Conservation (phyloP, 2,113 vertebrate genomes). For the Oxyura jamaicensis region DNA sequence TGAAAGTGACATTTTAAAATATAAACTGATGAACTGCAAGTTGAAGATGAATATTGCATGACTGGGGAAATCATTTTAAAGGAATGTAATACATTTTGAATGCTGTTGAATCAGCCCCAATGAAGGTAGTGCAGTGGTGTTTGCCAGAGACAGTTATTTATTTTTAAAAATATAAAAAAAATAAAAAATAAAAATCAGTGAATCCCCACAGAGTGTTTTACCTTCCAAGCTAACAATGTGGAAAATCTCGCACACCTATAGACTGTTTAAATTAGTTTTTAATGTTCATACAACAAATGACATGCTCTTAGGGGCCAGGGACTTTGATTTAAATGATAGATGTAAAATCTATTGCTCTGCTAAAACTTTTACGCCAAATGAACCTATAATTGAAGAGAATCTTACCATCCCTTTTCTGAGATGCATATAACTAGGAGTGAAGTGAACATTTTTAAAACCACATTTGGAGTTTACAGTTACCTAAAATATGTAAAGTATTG, state of each 20-base stretch:
- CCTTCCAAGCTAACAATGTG: neutral
- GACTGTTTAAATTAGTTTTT: neutral
- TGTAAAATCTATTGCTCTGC: neutral
- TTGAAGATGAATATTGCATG: neutral
- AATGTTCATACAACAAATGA: neutral
- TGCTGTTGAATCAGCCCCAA: neutral
- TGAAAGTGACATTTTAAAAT: conserved; percentile 8
- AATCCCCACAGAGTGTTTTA: neutral
- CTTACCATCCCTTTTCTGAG: neutral
- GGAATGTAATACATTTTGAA: neutral
- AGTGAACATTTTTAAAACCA: neutral
- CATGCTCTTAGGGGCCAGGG: neutral
- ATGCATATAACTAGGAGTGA: neutral
- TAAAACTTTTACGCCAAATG: neutral
- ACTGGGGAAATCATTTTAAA: neutral
- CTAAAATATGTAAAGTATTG: neutral
- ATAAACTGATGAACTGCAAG: neutral
- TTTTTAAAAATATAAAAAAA: neutral
- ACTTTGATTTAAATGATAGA: neutral
- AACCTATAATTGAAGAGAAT: neutral
- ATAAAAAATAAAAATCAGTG: neutral
- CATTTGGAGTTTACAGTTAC: neutral
- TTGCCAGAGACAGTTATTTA: neutral
- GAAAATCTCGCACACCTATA: neutral
- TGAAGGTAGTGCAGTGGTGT: neutral